Percentiles rank a stretch among this genome's conserved stretches.
Evolutionary conservation across 2,113 vertebrate species (phyloP).

Genomic region (Andinoacara biseriatus): DNA sequence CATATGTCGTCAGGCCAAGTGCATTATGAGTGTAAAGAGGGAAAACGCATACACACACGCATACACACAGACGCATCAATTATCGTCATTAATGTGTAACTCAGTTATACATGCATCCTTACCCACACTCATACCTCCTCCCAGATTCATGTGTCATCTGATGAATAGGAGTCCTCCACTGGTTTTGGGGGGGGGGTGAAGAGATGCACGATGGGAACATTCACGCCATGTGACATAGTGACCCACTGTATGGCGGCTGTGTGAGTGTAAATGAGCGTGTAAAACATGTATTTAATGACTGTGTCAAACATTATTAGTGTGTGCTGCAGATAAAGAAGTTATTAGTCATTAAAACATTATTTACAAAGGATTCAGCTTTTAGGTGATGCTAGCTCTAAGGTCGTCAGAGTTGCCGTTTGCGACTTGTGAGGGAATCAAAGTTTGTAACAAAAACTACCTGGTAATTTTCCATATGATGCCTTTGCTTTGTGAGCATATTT

Average conservation of each 20-base stretch:
- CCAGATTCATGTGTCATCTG: slow-evolving; percentile 51
- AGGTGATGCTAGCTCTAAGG: not conserved
- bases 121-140: not conserved
- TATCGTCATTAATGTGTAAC: not conserved
- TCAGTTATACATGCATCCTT: not conserved
- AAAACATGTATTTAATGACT: not conserved
- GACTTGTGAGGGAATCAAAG: not conserved
- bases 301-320: not conserved
- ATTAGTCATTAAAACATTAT: not conserved
- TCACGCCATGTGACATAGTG: slow-evolving; percentile 25
- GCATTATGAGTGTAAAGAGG: slow-evolving; percentile 63
- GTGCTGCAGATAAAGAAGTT: not conserved
- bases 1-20: slow-evolving; percentile 79
- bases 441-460: not conserved
- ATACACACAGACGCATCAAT: no score
- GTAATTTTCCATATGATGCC: not conserved
- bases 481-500: slow-evolving; percentile 23
- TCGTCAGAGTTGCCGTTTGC: not conserved
- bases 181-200: slow-evolving; percentile 6
- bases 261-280: not conserved
- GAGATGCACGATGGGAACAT: slow-evolving; percentile 35
- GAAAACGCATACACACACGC: not conserved
- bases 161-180: slow-evolving; percentile 60
- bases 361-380: not conserved
- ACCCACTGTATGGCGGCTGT: slow-evolving; percentile 12